phyloP scores from a whole-genome alignment of 2,888 invertebrate genomes.

The Drosophila atroscutellata region DNA sequence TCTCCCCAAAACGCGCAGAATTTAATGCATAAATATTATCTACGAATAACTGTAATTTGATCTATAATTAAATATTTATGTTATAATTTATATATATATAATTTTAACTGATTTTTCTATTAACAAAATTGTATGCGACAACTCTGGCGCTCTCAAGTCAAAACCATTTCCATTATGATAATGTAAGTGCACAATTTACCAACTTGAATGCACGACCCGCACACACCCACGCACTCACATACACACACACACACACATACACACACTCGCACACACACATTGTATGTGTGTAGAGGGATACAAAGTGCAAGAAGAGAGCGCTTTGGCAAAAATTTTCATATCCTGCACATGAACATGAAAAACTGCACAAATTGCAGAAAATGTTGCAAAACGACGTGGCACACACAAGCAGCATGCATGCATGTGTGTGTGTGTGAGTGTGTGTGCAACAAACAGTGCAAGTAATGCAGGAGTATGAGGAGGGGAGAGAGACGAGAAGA shows the following conservation, averaged over 20 bases:
- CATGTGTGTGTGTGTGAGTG: conserved; percentile 15
- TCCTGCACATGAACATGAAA: conserved; percentile 78
- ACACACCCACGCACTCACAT: conserved; percentile 31
- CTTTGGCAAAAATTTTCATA: conserved; percentile 77
- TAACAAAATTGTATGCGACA: conserved; percentile 33
- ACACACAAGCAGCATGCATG: background rate
- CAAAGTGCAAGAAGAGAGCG: conserved; percentile 18
- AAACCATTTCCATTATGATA: conserved; percentile 80
- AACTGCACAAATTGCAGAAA: conserved; percentile 80
- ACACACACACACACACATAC: conserved; percentile 25
- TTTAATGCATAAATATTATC: background rate
- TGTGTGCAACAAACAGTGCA: conserved; percentile 22
- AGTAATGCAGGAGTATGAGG: conserved; percentile 3
- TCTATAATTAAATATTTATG: background rate
- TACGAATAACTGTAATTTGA: background rate
- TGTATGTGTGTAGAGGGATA: conserved; percentile 6
- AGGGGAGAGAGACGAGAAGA: conserved; percentile 7
- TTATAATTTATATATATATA: background rate
- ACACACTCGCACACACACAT: conserved; percentile 16
- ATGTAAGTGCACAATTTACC: conserved; percentile 79
- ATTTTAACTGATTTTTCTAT: conserved; percentile 5
- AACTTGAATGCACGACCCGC: conserved; percentile 63
- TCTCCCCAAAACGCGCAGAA: no score
- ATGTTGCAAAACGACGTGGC: conserved; percentile 72
- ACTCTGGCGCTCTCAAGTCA: conserved; percentile 70